These are phyloP conservation scores for Drosophila buzzatii DNA, from an alignment of 2,888 invertebrate genomes.

Conservation along the genomic window DNA sequence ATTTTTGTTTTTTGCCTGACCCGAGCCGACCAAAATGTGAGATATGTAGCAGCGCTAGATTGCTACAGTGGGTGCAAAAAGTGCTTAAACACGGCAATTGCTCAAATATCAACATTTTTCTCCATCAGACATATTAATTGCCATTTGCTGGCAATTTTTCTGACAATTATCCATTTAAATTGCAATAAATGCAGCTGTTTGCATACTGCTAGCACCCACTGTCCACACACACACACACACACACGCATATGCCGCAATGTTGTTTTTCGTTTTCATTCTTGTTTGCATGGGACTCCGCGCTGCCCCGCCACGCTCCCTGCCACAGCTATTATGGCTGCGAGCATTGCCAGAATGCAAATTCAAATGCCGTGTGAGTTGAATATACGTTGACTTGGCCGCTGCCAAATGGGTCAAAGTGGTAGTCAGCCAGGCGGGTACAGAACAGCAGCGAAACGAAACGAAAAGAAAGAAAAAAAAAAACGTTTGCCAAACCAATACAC, in stretches of 20 bases:
- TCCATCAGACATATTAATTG: slow-evolving; percentile 1
- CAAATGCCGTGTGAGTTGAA: slow-evolving; percentile 64
- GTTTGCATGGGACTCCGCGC: slow-evolving; percentile 28
- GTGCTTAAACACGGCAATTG: background rate
- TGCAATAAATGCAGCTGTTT: slow-evolving; percentile 33
- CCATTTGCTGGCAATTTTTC: slow-evolving; percentile 2
- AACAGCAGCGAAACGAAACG: slow-evolving; percentile 8
- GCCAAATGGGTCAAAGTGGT: slow-evolving; percentile 80
- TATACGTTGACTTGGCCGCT: slow-evolving; percentile 60
- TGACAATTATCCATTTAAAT: slow-evolving; percentile 43
- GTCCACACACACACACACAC: slow-evolving; percentile 20
- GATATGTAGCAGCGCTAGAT: slow-evolving; percentile 13
- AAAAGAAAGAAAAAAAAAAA: slow-evolving; percentile 17
- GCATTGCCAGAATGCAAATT: slow-evolving; percentile 54
- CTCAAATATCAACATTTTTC: slow-evolving; percentile 6
- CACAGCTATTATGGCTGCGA: slow-evolving; percentile 5
- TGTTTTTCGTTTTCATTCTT: slow-evolving; percentile 42
- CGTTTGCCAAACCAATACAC: slow-evolving; percentile 73
- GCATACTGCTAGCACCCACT: slow-evolving; percentile 42
- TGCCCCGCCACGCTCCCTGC: background rate
- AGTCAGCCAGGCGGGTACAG: slow-evolving; percentile 75
- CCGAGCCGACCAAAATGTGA: slow-evolving; percentile 20
- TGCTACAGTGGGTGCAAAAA: slow-evolving; percentile 38
- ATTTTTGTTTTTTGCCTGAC: slow-evolving; percentile 5
- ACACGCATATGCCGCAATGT: slow-evolving; percentile 34